phyloP scores from a whole-genome alignment of 1,140 invertebrate genomes.

The Apocrypta bakeri region DNA sequence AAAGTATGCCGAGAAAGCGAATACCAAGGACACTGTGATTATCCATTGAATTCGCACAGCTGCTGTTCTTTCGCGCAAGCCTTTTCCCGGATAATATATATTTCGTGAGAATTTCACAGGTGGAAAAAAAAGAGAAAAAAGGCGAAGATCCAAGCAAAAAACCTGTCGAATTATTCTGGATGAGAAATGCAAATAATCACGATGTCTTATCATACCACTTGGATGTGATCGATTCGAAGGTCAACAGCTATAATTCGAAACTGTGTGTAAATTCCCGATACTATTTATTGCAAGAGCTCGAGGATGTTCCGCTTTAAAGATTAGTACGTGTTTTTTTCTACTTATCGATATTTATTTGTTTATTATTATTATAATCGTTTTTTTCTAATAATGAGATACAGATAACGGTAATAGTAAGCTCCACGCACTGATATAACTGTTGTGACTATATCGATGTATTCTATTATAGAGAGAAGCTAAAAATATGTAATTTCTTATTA shows the following conservation, averaged over 20 bases:
- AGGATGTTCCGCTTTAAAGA: too few species aligned
- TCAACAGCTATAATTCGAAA: too few species aligned
- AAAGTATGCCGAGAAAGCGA: constrained; percentile 16
- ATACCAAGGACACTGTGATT: constrained; percentile 20
- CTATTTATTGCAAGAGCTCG: too few species aligned
- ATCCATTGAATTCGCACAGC: background rate
- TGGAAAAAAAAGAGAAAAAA: too few species aligned
- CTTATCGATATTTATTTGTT: too few species aligned
- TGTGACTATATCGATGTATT: background rate
- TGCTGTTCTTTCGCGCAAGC: background rate
- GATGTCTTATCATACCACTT: background rate
- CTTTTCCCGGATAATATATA: background rate
- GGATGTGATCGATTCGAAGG: background rate
- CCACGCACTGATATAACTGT: too few species aligned
- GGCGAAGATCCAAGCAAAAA: background rate
- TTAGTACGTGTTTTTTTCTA: too few species aligned
- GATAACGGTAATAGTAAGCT: too few species aligned
- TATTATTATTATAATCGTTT: too few species aligned
- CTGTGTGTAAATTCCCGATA: too few species aligned
- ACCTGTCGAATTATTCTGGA: background rate
- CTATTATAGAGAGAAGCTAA: background rate
- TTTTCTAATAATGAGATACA: too few species aligned
- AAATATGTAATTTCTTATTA: background rate
- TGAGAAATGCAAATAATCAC: background rate
- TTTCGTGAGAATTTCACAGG: background rate